Base-by-base conservation (phyloP, 2,797 vertebrate genomes). In the Lagodon rhomboides region DNA sequence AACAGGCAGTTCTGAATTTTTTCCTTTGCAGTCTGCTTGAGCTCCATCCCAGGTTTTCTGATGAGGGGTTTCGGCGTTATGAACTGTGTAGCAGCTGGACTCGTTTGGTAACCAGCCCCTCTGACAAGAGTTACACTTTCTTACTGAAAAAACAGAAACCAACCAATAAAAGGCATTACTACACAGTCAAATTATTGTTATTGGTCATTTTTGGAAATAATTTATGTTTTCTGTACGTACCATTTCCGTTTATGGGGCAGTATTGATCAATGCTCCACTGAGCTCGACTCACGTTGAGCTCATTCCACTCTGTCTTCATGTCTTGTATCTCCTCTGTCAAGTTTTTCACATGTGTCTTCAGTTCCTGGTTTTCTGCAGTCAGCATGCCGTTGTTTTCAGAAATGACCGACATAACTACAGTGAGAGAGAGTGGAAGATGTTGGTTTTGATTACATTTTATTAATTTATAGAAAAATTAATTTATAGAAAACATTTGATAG, bases 41-140 rank as follows among this genome's bases (percentile, higher is more conserved):
- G 46, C 46, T 16, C 16, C 46, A 47, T 17, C 16, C 46, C 46
- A 47, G 46, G 15, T 47, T 47, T 6, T 44, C 12, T 13, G 43
- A 44, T 44, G 0, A 44, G 43, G 0, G 11, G 4, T 10, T 11
- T 10, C 8, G 11, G 38, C 38, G 38, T 41, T 11, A 41, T 41
- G 9, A 41, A 41, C 11, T 9, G 38, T 11, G 11, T 41, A 41
- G 68, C 93, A 94, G 68, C 73, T 90, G 50, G 76, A 22, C 3
- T 44, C 0, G 0, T 0, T 4, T 0, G 0, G 0, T 1, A 0
- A 0, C 91, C 92, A 94, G 15, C 46, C 59, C 0, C 0, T 0
- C 58, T 30, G 65, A 80, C 94, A 95, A 41, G 70, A 0, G 9
- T 3, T 0, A 80, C 91, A 94, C 12, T 3, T 1, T 58, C 71